Base-by-base conservation (phyloP, 2,888 invertebrate species). In the Erannis defoliaria region DNA sequence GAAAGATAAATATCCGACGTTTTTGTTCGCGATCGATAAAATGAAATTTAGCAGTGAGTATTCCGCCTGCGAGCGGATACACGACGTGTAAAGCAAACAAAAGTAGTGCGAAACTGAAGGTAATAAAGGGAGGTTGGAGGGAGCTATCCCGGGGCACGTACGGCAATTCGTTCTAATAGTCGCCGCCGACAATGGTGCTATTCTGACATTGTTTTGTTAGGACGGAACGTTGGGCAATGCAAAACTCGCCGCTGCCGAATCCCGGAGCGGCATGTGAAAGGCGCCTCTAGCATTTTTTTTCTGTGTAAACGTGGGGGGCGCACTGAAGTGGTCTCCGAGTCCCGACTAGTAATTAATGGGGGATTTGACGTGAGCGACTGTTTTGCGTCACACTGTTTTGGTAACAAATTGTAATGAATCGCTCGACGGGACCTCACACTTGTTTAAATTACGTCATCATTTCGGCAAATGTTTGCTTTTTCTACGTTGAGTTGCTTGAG, bases 91-190 rank as follows among this genome's bases (percentile, higher is more conserved):
- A 82, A 76, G 81, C 84, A 86, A 86, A 89, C 84, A 86, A 85
- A 87, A 85, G 82, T 84, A 77, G 82, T 79, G 82, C 81, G 77
- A 85, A 82, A 83, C 81, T 84, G 77, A 78, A 82, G 86, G 85
- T 81, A 86, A 88, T 88, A 89, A 84, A 86, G 80, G 78, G 80
- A 77, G 77, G 77, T 74, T 71, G 77, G 76, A 76, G 80, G 77
- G 79, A 72, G 68, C 77, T 79, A 80, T 84, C 81, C 81, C 81
- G 66, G 67, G 75, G 84, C 89, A 89, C 89, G 90, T 89, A 86
- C 86, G 76, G 78, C 88, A 84, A 88, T 89, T 89, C 86, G 84
- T 88, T 86, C 86, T 88, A 88, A 90, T 88, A 86, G 90, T 84
- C 82, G 80, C 82, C 75, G 81, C 81, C 86, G 85, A 86, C 87